Evolutionary conservation across 2,113 vertebrate species (phyloP), one percentile per base, ranked within the genome.

Genomic region (Nerophis ophidion): DNA sequence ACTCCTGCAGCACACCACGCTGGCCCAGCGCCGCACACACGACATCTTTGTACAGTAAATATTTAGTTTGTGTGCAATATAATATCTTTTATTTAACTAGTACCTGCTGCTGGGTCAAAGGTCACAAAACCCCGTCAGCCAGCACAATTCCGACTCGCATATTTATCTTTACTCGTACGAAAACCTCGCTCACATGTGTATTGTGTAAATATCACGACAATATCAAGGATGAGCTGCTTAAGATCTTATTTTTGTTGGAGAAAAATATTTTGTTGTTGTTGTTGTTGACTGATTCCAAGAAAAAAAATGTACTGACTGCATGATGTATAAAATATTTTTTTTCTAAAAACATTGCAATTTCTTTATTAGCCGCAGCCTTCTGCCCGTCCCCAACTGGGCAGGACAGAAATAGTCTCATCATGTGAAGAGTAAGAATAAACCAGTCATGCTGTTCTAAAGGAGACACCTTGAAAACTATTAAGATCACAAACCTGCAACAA

Each of bases 281-380:
- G 61, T 60, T 42, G 40, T 44, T 44, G 40, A 42, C 40, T 12
- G 38, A 40, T 81, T 63, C 64, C 34, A 71, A 75, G 66, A 70
- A 58, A 64, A 66, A 52, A 76, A 53, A 67, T 84, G 64, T 83
- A 79, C 56, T 47, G 44, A 65, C 75, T 84, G 86, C 86, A 90
- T 87, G 84, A 81, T 84, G 77, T 81, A 89, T 90, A 87, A 90
- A 91, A 35, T 84, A 75, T 85, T 89, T 90, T 89, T 65, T 89
- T 90, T 90, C 60, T 75, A 70, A 77, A 71, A 68, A 83, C 84
- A 72, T 64, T 66, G 15, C 60, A 4, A 38, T 34, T 34, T 5
- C 68, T 49, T 66, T 13, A 71, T 1, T 50, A 9, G 19, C 13
- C 8, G 5, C 26, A 14, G 7, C 35, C n/a, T 12, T 58, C 14